These are phyloP conservation scores for Seriola quinqueradiata DNA, from an alignment of 2,113 vertebrate genomes.

Conservation along the genomic window DNA sequence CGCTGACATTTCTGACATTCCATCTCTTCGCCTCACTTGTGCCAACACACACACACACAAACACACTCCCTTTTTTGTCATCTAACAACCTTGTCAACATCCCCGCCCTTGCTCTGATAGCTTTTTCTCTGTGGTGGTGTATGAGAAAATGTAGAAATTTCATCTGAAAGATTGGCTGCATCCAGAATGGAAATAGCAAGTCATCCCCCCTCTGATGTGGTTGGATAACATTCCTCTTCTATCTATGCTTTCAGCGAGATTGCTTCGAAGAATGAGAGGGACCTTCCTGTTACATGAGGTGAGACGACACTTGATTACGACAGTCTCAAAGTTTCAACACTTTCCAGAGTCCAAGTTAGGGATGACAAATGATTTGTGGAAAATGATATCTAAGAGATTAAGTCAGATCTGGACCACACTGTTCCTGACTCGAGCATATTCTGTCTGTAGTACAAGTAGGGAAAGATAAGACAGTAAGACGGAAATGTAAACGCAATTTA, in stretches of 20 bases:
- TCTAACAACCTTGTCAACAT: slow-evolving; percentile 47
- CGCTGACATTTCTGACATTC: slow-evolving; percentile 35
- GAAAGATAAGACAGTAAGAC: background rate
- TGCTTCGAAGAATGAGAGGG: slow-evolving; percentile 21
- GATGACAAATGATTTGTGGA: background rate
- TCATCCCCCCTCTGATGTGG: slow-evolving; percentile 26
- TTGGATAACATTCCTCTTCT: slow-evolving; percentile 36
- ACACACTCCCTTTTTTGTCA: slow-evolving; percentile 2
- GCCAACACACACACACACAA: background rate
- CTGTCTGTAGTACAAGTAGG: background rate
- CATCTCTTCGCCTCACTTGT: slow-evolving; percentile 8
- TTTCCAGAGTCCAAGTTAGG: background rate
- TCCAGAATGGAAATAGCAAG: slow-evolving; percentile 42
- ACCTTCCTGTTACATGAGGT: slow-evolving; percentile 15
- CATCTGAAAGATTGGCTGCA: slow-evolving; percentile 42
- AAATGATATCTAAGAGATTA: too few species aligned
- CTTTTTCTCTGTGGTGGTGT: slow-evolving; percentile 19
- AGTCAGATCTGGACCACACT: background rate
- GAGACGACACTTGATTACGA: slow-evolving; percentile 4
- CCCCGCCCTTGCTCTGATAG: slow-evolving; percentile 16
- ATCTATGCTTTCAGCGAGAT: slow-evolving; percentile 34
- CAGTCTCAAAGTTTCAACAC: background rate
- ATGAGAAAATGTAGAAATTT: slow-evolving; percentile 31
- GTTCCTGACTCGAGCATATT: background rate
- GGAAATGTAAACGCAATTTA: background rate